Conservation (phyloP, 2,797 vertebrate genomes). For the Macropodus opercularis region DNA sequence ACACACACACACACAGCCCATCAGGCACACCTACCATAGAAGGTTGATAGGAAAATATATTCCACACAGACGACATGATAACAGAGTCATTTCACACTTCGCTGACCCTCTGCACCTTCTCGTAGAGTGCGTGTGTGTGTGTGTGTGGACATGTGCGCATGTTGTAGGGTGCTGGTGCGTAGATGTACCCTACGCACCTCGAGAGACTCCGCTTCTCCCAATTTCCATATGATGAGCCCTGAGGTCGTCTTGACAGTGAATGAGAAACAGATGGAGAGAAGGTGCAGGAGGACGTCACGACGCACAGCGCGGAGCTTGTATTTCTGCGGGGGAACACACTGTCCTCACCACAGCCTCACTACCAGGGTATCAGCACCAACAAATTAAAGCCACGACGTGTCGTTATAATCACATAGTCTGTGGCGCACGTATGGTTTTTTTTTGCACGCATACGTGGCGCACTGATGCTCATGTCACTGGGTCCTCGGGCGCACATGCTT, state of each 20-base stretch:
- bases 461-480: conserved; percentile 10
- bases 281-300: conserved; percentile 22
- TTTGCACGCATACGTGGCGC: conserved; percentile 10
- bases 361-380: conserved; percentile 39
- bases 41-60: conserved; percentile 76
- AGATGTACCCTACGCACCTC: conserved; percentile 34
- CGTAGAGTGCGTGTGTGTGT: conserved; percentile 28
- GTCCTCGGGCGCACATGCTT: conserved; percentile 53
- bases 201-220: conserved; percentile 50
- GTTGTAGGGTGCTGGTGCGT: conserved; percentile 38
- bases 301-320: not conserved
- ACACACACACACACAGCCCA: conserved; percentile 40
- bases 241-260: conserved; percentile 40
- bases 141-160: conserved; percentile 12
- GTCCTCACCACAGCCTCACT: conserved; percentile 44
- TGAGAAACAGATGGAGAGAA: conserved; percentile 9
- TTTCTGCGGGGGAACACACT: conserved; percentile 48
- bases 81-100: conserved; percentile 80
- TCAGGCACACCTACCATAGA: conserved; percentile 68
- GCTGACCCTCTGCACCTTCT: conserved; percentile 49
- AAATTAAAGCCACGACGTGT: conserved; percentile 32
- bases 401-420: conserved; percentile 35
- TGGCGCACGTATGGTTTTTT: not conserved
- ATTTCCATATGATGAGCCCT: conserved; percentile 62
- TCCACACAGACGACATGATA: conserved; percentile 76